These are phyloP conservation scores for Tromatobia lineatoria DNA, from an alignment of 2,888 invertebrate genomes.

Conservation along the genomic window DNA sequence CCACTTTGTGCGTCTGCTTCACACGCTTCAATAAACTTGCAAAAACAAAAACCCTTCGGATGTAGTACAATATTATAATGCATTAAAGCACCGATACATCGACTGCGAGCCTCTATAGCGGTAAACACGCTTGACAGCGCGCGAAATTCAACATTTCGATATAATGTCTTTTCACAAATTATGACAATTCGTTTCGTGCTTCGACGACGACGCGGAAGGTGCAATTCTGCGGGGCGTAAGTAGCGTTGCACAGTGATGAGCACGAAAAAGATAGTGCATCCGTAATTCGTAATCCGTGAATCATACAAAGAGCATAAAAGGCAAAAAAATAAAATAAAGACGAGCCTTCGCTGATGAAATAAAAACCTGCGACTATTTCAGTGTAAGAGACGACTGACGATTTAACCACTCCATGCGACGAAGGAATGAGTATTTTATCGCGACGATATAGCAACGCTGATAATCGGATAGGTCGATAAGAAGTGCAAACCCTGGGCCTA, in stretches of 20 bases:
- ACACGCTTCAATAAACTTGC: conserved; percentile 41
- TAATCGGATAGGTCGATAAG: conserved; percentile 62
- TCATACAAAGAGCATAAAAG: background rate
- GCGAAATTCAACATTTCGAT: conserved; percentile 67
- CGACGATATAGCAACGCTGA: conserved; percentile 60
- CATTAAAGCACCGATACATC: background rate
- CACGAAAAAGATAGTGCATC: background rate
- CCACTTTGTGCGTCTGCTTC: background rate
- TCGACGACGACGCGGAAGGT: conserved; percentile 15
- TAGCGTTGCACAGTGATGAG: conserved; percentile 5
- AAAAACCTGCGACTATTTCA: conserved; percentile 10
- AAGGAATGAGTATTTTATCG: conserved; percentile 53
- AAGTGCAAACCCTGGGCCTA: conserved; percentile 23
- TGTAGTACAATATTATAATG: background rate
- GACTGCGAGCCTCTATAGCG: conserved; percentile 66
- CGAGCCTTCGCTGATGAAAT: background rate
- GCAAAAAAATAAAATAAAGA: background rate
- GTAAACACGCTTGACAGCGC: conserved; percentile 75
- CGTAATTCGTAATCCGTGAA: conserved; percentile 5
- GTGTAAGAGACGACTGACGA: conserved; percentile 42
- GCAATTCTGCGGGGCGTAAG: background rate
- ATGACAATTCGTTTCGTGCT: conserved; percentile 47
- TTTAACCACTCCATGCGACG: conserved; percentile 24
- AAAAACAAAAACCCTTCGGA: conserved; percentile 19
- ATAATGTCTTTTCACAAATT: conserved; percentile 58